These are phyloP conservation scores for Ranitomeya variabilis DNA, from an alignment of 2,113 vertebrate genomes.

Conservation along the genomic window DNA sequence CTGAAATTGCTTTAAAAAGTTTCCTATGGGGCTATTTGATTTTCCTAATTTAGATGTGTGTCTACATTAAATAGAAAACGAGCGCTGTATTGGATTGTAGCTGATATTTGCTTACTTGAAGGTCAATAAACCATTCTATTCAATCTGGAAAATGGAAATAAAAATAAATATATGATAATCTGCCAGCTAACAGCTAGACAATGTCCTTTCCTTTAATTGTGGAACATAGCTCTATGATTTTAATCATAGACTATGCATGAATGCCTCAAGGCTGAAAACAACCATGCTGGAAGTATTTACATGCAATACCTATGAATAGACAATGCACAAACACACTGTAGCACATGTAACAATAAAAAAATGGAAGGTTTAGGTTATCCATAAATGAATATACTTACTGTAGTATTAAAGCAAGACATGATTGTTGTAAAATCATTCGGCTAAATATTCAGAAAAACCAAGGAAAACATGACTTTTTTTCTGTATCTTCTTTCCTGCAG, in stretches of 20 bases:
- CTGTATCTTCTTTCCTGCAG: no score
- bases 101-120: neutral
- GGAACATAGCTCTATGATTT: constrained; percentile 8
- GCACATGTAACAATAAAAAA: neutral
- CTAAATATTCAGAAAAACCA: no score
- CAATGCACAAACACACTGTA: no score
- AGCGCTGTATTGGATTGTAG: constrained; percentile 17
- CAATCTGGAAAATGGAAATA: constrained; percentile 13
- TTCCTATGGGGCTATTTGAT: constrained; percentile 40
- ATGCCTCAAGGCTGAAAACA: neutral
- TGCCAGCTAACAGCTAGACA: constrained; percentile 8
- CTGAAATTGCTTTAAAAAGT: constrained; percentile 41
- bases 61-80: neutral
- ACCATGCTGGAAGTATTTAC: neutral
- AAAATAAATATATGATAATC: constrained; percentile 20
- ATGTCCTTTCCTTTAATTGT: neutral
- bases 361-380: no score
- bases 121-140: constrained; percentile 24
- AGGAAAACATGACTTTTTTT: no score
- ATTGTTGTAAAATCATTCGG: no score
- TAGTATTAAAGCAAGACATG: no score
- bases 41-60: constrained; percentile 6
- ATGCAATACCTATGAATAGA: neutral
- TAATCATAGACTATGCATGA: neutral
- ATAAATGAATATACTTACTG: no score